Evolutionary conservation across 1,140 invertebrate genomes (phyloP).

Genomic region (Diorhabda sublineata): DNA sequence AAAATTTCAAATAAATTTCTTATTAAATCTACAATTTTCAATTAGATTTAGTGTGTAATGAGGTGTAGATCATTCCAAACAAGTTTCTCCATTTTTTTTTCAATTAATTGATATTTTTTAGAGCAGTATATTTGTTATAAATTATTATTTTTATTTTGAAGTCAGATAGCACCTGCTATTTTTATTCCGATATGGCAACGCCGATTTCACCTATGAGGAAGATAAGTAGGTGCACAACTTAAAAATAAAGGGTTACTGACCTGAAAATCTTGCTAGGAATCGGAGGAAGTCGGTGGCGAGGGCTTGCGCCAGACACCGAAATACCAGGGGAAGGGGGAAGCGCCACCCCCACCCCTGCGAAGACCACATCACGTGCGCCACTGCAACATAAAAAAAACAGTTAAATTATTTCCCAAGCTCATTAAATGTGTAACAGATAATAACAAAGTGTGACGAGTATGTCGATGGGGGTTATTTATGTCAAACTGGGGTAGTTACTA

Average conservation of each 20-base stretch:
- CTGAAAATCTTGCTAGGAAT: constrained; percentile 48
- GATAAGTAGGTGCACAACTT: neutral
- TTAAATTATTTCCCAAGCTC: neutral
- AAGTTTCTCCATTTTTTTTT: no score
- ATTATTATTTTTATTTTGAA: no score
- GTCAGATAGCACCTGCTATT: no score
- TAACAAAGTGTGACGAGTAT: neutral
- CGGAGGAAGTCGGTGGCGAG: constrained; percentile 45
- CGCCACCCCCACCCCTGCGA: constrained; percentile 39
- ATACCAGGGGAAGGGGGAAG: constrained; percentile 36
- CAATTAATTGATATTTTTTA: no score
- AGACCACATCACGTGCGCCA: constrained; percentile 47
- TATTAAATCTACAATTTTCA: no score
- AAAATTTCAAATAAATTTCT: no score
- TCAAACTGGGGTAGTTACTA: no score
- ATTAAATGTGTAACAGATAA: neutral
- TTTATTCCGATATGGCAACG: neutral
- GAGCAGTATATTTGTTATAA: no score
- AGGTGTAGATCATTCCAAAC: no score
- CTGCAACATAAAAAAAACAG: constrained; percentile 39
- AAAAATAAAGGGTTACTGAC: constrained; percentile 36
- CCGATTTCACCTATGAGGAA: neutral
- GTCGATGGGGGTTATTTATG: neutral
- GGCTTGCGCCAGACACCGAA: constrained; percentile 42
- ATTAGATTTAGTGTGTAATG: no score